Base-by-base conservation (phyloP, 2,797 vertebrate genomes). In the Avahi laniger region DNA sequence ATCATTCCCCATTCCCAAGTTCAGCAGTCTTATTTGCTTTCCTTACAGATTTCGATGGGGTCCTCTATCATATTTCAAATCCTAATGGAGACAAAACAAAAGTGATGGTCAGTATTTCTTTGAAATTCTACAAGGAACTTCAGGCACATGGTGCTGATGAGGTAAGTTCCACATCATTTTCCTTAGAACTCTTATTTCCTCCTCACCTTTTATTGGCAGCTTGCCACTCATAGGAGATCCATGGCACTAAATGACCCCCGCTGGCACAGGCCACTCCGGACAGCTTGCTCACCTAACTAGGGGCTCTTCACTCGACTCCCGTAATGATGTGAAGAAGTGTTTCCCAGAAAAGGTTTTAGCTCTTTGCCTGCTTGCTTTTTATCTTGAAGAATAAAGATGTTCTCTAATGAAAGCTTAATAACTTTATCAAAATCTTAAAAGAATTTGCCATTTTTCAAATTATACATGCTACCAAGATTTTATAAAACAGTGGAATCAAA, bases 71-170 rank as follows among this genome's bases (percentile, higher is more conserved):
- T 99, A 99, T 99, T 98, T 99, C 99, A 98, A 99, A 99, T 98
- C 99, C 99, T 82, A 99, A 99, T 94, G 99, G 99, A 97, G 99
- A 99, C 95, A 99, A 99, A 99, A 99, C 99, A 96, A 99, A 99
- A 99, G 98, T 99, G 97, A 99, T 99, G 99, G 99, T 99, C 99
- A 99, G 99, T 99, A 99, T 99, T 98, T 99, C 99, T 96, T 99
- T 99, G 97, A 99, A 99, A 99, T 99, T 99, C 99, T 99, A 99
- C 99, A 99, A 99, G 97, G 99, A 99, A 97, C 99, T 99, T 94
- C 99, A 99, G 98, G 99, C 99, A 96, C 99, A 99, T 0, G 99
- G 99, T 15, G 99, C 99, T 52, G 99, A 99, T 0, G 99, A 99
- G 99, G 99, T 99, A 97, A 96, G 98, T 96, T 46, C 79, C 30